Evolutionary conservation across 2,797 vertebrate genomes (phyloP).

Genomic region (Chlorospingus flavigularis): DNA sequence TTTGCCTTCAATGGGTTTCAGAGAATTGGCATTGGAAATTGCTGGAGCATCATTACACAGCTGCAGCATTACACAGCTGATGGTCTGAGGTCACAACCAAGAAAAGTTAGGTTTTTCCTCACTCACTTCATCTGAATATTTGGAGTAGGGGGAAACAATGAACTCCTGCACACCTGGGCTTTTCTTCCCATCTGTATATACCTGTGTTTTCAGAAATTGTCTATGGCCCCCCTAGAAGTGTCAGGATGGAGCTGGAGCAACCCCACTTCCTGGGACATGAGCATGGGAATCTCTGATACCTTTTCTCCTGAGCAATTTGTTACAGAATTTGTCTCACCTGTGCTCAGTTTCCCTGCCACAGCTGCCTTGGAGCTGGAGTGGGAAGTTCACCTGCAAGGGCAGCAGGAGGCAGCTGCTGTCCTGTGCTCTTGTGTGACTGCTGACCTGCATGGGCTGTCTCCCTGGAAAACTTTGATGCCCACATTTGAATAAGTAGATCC

Average conservation of each 20-base stretch:
- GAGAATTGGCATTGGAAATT: background rate
- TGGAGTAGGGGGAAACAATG: background rate
- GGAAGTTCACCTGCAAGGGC: background rate
- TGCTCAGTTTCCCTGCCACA: background rate
- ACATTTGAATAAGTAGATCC: background rate
- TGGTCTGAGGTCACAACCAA: background rate
- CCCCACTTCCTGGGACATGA: background rate
- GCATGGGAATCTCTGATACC: background rate
- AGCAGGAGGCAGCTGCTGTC: background rate
- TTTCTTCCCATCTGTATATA: background rate
- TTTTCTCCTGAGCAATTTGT: background rate
- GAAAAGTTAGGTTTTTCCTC: background rate
- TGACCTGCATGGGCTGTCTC: background rate
- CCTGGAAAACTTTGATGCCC: accelerated
- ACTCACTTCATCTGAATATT: background rate
- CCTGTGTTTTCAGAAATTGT: background rate
- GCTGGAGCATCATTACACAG: background rate
- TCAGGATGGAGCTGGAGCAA: background rate
- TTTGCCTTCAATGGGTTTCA: background rate
- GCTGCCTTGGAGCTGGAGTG: background rate
- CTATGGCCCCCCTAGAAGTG: background rate
- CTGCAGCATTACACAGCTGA: background rate
- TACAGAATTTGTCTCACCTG: background rate
- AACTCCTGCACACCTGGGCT: background rate
- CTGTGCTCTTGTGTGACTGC: accelerated